phyloP scores from a whole-genome alignment of 2,888 invertebrate species.

The Epinotia ramella region DNA sequence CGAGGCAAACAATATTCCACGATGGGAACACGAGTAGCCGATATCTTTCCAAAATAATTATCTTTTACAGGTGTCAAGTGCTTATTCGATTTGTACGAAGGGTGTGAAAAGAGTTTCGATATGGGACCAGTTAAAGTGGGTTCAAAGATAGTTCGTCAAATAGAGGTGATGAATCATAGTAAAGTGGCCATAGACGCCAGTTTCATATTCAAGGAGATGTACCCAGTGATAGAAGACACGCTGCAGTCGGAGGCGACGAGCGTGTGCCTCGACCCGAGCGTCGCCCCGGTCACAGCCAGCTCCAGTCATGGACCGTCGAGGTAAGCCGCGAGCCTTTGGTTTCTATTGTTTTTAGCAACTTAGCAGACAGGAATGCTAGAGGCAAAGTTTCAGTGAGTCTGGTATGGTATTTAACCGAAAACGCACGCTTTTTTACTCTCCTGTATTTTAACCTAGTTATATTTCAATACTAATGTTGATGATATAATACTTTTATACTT shows the following conservation, averaged over 20 bases:
- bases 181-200: conserved; percentile 81
- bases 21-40: neutral
- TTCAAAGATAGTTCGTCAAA: conserved; percentile 76
- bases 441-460: too few relatives aligned
- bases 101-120: conserved; percentile 78
- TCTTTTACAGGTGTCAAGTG: conserved; percentile 71
- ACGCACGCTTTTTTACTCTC: too few relatives aligned
- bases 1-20: too few relatives aligned
- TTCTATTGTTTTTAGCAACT: conserved; percentile 13
- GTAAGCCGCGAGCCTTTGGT: conserved; percentile 51
- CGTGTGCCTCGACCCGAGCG: conserved; percentile 67
- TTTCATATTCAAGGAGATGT: conserved; percentile 81
- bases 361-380: conserved; percentile 1
- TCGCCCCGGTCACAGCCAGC: conserved; percentile 43
- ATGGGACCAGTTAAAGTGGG: conserved; percentile 80
- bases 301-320: conserved; percentile 60
- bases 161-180: conserved; percentile 86
- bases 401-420: too few relatives aligned
- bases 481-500: too few relatives aligned
- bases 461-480: too few relatives aligned
- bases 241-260: conserved; percentile 71
- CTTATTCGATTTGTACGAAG: conserved; percentile 77
- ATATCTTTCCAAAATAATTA: neutral
- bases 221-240: conserved; percentile 67
- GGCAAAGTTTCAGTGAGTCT: too few relatives aligned